Base-by-base conservation (phyloP, 2,888 invertebrate species). In the Camptogramma bilineatum region DNA sequence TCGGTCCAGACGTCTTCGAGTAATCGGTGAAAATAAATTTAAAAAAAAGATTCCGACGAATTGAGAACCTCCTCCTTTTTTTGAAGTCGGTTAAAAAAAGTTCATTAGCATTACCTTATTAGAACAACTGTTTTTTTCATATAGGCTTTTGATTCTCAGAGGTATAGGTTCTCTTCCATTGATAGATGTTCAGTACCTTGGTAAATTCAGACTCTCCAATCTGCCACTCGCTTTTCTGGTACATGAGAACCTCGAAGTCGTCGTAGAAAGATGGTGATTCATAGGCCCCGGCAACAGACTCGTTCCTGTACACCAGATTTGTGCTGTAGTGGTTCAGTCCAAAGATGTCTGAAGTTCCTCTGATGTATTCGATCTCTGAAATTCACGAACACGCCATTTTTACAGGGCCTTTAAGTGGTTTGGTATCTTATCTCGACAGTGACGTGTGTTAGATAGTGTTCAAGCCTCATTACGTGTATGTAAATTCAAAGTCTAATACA, bases 271-370 rank as follows among this genome's bases (percentile, higher is more conserved):
- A 82, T 13, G 83, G 83, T 5, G 54, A 34, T 0, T 63, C 66
- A 46, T 75, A 73, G 57, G 68, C 61, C 16, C 73, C 72, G 0
- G 62, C n/a, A 0, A 69, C 68, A 2, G 79, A 74, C 34, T 75
- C 77, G 53, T 84, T 82, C 52, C 82, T 80, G 58, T 82, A 82
- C 24, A 80, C 74, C 16, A 76, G 54, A 0, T 10, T 79, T 0
- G 94, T 86, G 0, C 94, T 93, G 80, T 96, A 96, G 62, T 95
- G 93, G 75, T 96, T 96, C 17, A 96, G 80, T 5, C 96, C 83
- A 18, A 84, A 82, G 54, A 79, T 75, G 53, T 87, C 86, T 0
- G 82, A 76, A 0, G 79, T 79, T 17, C 85, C 85, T 21, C 71
- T 75, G n/a, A 87, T 71, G 60, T 80, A 82, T 4, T 77, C 72